Conservation (phyloP, 2,797 vertebrate genomes). For the Serranus cabrilla region DNA sequence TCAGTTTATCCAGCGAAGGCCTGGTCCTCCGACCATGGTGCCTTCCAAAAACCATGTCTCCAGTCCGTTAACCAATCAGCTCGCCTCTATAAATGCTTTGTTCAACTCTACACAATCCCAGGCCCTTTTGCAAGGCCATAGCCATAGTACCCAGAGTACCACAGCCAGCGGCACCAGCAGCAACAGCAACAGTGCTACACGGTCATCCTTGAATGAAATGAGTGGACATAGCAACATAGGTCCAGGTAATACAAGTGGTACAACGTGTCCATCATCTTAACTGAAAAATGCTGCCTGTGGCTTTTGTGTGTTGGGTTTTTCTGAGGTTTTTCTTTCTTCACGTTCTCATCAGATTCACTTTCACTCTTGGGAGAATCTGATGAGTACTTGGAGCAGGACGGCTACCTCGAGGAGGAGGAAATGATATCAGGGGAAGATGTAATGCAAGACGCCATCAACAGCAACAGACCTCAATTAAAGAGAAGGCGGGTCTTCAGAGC, state of each 20-base stretch:
- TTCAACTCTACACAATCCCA: conserved; percentile 82
- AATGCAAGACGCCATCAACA: conserved; percentile 80
- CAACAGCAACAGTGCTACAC: conserved; percentile 62
- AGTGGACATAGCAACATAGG: conserved; percentile 67
- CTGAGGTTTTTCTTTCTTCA: conserved; percentile 21
- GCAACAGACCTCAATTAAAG: conserved; percentile 79
- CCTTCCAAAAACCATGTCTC: conserved; percentile 80
- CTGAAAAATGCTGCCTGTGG: background rate
- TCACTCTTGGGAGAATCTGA: conserved; percentile 85
- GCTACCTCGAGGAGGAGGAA: conserved; percentile 85
- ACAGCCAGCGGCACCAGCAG: conserved; percentile 58
- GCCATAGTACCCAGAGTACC: conserved; percentile 62
- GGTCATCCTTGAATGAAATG: conserved; percentile 79
- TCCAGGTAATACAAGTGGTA: conserved; percentile 67
- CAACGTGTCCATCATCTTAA: conserved; percentile 3
- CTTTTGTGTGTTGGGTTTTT: conserved; percentile 2
- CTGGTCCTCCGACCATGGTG: conserved; percentile 74
- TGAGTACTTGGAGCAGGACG: conserved; percentile 84
- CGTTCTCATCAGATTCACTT: conserved; percentile 77
- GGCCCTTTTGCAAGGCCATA: conserved; percentile 80
- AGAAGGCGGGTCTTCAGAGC: conserved; percentile 86
- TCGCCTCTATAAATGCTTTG: conserved; percentile 81
- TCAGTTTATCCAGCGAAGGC: conserved; percentile 81
- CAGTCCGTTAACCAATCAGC: conserved; percentile 76
- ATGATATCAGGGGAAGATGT: conserved; percentile 83